Base-by-base conservation (phyloP, 2,113 vertebrate genomes). In the Halcyon malimbica region DNA sequence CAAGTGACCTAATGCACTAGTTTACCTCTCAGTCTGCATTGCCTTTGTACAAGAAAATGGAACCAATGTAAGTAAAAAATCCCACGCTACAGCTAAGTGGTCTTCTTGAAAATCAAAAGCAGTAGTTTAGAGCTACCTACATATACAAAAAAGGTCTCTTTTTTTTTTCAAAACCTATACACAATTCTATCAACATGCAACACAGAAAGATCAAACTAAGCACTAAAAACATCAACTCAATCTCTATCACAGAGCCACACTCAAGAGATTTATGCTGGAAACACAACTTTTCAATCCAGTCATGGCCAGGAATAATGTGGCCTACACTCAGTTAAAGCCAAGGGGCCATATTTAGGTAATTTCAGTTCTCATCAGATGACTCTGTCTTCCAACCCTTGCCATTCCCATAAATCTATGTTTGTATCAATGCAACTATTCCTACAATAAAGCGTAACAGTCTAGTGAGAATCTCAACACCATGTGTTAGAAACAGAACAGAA, bases 91-190 rank as follows among this genome's bases (percentile, higher is more conserved):
- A 83, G 13, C n/a, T 33, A 42, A 20, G 6, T 68, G 6, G 2
- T 73, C 39, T 68, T 69, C 10, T 25, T 31, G 24, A 11, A 76
- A 83, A 59, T 37, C 46, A 87, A 59, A 78, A 75, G 24, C 35
- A 44, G 29, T 37, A 33, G 4, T 39, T 87, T n/a, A 16, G 41
- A 89, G 39, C 11, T 74, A 37, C 3, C 17, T 21, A 2, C 7
- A 16, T 37, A 16, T 11, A 44, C 5, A 53, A 19, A 71, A 68
- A 15, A 50, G 0, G 0, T 0, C 21, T 50, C 24, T 50, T 46
- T 46, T 46, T 2, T 37, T 28, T 37, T 21, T 2, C 26, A 77
- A 77, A 83, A 67, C 19, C 35, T 83, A 4, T 18, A 16, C 2
- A 4, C 8, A 62, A 5, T 24, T 69, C 13, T 17, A 53, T 51